Evolutionary conservation across 2,113 vertebrate genomes (phyloP), one percentile per base, ranked within the genome.

Genomic region (Anolis sagrei): DNA sequence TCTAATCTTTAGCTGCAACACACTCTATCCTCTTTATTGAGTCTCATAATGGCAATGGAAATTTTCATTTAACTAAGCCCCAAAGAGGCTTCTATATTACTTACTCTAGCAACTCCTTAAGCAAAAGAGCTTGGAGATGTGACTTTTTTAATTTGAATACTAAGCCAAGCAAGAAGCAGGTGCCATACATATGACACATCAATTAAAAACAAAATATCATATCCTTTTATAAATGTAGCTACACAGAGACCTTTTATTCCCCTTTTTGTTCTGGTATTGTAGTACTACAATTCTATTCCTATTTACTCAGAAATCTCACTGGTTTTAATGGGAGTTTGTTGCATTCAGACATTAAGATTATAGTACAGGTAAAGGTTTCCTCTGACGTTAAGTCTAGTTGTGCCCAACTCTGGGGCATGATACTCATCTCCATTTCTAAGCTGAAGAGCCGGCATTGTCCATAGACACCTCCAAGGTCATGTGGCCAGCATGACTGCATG

Each of bases 1-100:
- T 0, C 0, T 25, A 54, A 0, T 0, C 0, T 25, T 19, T 23
- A 2, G 78, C 32, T 83, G 79, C 39, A 39, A 16, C 77, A 86
- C 19, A 74, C 66, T 25, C 7, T 7, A 5, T 64, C 61, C 61
- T 18, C 23, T 54, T 69, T 7, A 73, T 76, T n/a, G 34, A 27
- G 51, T 54, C 51, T 54, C 51, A 54, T 14, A 54, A 54, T 54
- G 51, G 51, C 3, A 7, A 7, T 6, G 5, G 62, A 51, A 62
- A 23, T 23, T 39, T 62, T n/a, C 39, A 61, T 2, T 79, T 74
- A 34, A 23, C 7, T 51, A 39, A 62, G 10, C 36, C n/a, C 8
- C 32, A 2, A 1, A 19, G 84, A 2, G 32, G 1, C 19, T 21
- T 25, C 58, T 76, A 51, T 23, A 88, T 79, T 58, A 0, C 66